phyloP scores from a whole-genome alignment of 2,797 vertebrate species.

The Melanotaenia pygmaea region DNA sequence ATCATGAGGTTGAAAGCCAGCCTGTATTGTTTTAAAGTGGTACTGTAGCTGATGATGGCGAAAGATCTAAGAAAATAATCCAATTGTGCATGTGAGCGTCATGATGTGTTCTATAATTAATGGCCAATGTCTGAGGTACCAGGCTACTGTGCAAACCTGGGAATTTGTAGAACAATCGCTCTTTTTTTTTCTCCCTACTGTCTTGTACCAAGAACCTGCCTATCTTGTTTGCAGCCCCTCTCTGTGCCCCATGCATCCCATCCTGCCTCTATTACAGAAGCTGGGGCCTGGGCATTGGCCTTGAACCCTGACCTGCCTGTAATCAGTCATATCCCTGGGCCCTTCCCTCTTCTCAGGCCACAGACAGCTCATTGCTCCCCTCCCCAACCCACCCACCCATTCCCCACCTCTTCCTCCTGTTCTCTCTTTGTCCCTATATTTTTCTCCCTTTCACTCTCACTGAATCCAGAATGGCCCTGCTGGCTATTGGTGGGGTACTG shows the following conservation, averaged over 20 bases:
- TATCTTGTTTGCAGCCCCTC: constrained; percentile 68
- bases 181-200: constrained; percentile 23
- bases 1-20: constrained; percentile 15
- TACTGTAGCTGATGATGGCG: constrained; percentile 10
- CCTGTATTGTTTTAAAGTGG: constrained; percentile 23
- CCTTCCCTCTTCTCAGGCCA: constrained; percentile 75
- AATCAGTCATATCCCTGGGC: constrained; percentile 88
- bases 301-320: constrained; percentile 83
- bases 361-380: constrained; percentile 78
- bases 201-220: constrained; percentile 59
- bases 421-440: constrained; percentile 62
- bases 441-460: constrained; percentile 50
- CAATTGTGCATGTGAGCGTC: neutral
- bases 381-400: constrained; percentile 2
- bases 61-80: constrained; percentile 1
- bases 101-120: constrained; percentile 49
- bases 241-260: constrained; percentile 56
- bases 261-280: constrained; percentile 65
- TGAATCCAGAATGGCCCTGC: constrained; percentile 74
- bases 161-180: constrained; percentile 46
- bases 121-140: constrained; percentile 50
- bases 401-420: constrained; percentile 63
- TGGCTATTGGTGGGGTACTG: constrained; percentile 75
- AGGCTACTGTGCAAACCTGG: constrained; percentile 45
- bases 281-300: constrained; percentile 74